A percentile compares a stretch with the other conserved stretches of the same genome.
Conservation (phyloP, 1,140 invertebrate species). For the Meloidogyne exigua region DNA sequence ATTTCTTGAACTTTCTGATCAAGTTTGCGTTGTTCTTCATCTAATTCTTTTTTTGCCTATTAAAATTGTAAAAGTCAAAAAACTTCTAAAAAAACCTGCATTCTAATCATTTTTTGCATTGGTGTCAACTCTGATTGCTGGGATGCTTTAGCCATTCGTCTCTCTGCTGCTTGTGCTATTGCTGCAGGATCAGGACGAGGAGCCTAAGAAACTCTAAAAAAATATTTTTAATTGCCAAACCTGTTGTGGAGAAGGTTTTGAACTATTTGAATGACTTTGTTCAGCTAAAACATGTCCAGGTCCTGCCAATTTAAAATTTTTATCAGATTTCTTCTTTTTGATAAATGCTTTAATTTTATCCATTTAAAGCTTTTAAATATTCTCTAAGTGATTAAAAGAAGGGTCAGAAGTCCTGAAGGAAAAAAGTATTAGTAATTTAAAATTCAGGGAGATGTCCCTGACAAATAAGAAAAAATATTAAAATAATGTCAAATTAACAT, state of each 20-base stretch:
- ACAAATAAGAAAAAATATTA: too few relatives aligned
- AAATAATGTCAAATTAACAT: too few relatives aligned
- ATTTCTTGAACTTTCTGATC: not conserved
- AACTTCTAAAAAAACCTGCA: constrained; percentile 29
- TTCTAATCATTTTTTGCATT: constrained; percentile 28
- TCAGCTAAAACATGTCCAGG: constrained; percentile 9
- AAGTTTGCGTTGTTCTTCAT: constrained; percentile 38
- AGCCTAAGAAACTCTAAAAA: constrained; percentile 8
- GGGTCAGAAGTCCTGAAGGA: too few relatives aligned
- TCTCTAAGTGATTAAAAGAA: too few relatives aligned
- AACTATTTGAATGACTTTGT: not conserved
- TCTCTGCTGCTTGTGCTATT: constrained; percentile 20
- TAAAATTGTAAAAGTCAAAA: constrained; percentile 16
- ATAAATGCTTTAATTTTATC: constrained; percentile 43
- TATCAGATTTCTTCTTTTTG: constrained; percentile 35
- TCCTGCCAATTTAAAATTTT: constrained; percentile 29
- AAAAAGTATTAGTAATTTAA: too few relatives aligned
- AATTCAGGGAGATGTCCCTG: too few relatives aligned
- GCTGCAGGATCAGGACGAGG: not conserved
- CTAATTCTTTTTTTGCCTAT: constrained; percentile 45
- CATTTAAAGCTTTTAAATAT: constrained; percentile 18
- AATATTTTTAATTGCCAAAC: constrained; percentile 6
- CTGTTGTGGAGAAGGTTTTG: not conserved
- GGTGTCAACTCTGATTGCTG: constrained; percentile 21
- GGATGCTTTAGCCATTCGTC: not conserved